Evolutionary conservation across 53 echinoderm and acorn worm genomes (phyloP).

Genomic region (Patiria pectinifera): DNA sequence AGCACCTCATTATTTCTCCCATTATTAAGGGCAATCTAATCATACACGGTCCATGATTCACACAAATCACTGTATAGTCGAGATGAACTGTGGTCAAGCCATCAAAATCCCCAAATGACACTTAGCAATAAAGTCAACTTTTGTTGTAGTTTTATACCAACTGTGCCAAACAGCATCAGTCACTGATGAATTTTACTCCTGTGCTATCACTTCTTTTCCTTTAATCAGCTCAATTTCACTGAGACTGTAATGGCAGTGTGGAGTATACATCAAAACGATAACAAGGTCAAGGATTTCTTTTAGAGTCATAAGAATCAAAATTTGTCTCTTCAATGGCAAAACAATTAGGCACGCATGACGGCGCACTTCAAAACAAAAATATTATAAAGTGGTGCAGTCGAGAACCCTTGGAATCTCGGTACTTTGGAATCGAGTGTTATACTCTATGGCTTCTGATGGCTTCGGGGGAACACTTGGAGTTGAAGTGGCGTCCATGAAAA

Average conservation of each 20-base stretch:
- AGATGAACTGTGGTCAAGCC: too few species aligned
- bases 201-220: neutral
- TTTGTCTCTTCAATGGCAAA: neutral
- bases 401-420: too few species aligned
- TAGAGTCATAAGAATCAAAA: neutral
- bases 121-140: too few species aligned
- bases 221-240: neutral
- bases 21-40: too few species aligned
- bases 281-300: neutral
- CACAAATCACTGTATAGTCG: too few species aligned
- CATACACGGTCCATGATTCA: too few species aligned
- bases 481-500: too few species aligned
- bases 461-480: too few species aligned
- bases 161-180: neutral
- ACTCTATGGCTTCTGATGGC: too few species aligned
- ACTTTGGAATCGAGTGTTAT: too few species aligned
- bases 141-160: neutral
- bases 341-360: neutral
- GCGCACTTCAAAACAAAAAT: neutral
- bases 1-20: too few species aligned
- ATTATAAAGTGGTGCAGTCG: neutral
- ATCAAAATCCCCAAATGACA: too few species aligned
- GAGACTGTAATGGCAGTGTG: neutral
- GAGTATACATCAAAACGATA: neutral
- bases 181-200: neutral